These are phyloP conservation scores for Lumbricus terrestris DNA, from an alignment of 2,888 invertebrate species.

Conservation along the genomic window DNA sequence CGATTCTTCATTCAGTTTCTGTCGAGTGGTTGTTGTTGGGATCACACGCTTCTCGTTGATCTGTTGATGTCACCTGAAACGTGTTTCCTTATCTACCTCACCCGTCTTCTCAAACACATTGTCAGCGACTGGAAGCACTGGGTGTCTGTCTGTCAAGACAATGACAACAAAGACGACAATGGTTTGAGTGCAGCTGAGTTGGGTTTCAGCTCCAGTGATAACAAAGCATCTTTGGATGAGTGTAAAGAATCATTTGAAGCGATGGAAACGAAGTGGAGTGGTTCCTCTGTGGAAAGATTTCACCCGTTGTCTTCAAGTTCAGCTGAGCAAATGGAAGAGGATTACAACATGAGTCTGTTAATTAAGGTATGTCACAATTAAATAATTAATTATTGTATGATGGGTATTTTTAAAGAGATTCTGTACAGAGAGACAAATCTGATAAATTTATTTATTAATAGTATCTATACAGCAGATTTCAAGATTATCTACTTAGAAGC, in stretches of 20 bases:
- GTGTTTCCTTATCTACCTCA: conserved; percentile 45
- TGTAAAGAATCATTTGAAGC: neutral
- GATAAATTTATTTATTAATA: neutral
- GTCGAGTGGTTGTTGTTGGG: conserved; percentile 33
- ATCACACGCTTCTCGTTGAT: conserved; percentile 47
- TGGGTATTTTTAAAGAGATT: neutral
- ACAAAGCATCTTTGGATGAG: neutral
- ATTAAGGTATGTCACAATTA: neutral
- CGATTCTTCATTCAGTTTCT: conserved; percentile 31
- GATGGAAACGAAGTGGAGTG: neutral
- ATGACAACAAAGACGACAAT: neutral
- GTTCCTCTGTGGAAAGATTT: neutral
- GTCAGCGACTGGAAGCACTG: conserved; percentile 41
- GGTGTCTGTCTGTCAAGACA: neutral
- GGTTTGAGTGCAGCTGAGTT: neutral
- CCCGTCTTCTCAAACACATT: conserved; percentile 42
- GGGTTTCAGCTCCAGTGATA: neutral
- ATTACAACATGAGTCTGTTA: neutral
- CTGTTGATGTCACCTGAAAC: conserved; percentile 52
- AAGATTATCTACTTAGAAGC: too few relatives aligned
- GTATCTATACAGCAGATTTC: too few relatives aligned
- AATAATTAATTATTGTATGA: neutral
- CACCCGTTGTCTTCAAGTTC: neutral
- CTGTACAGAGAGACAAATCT: neutral
- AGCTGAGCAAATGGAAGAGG: neutral